phyloP scores from a whole-genome alignment of 2,888 invertebrate species.

The Nomada ferruginata region DNA sequence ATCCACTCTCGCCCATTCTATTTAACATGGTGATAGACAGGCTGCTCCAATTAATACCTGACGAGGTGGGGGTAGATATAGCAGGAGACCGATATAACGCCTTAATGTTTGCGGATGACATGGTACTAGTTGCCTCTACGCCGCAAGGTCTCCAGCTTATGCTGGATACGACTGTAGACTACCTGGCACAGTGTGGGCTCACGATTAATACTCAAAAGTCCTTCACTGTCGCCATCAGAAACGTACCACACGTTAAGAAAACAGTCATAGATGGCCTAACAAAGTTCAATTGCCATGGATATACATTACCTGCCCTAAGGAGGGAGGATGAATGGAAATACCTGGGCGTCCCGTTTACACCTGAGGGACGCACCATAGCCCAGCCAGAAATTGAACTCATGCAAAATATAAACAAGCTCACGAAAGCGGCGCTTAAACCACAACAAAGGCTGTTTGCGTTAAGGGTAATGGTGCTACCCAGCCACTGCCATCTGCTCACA shows the following conservation, averaged over 20 bases:
- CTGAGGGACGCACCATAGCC: too few species aligned
- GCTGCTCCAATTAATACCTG: conserved; percentile 15
- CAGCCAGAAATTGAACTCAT: too few species aligned
- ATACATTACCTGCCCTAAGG: too few species aligned
- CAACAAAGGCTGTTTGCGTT: not conserved
- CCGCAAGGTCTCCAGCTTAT: conserved; percentile 27
- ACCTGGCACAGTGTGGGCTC: conserved; percentile 39
- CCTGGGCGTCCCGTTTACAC: too few species aligned
- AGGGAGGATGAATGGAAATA: too few species aligned
- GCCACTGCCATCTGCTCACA: not conserved
- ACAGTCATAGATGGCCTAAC: too few species aligned
- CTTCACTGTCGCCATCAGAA: conserved; percentile 33
- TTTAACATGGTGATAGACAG: conserved; percentile 61
- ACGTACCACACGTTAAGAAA: conserved; percentile 43
- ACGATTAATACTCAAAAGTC: conserved; percentile 43
- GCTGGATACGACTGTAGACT: conserved; percentile 6
- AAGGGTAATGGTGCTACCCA: not conserved
- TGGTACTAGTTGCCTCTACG: conserved; percentile 46
- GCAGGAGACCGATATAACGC: conserved; percentile 15
- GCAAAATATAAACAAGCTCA: too few species aligned
- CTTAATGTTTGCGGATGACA: conserved; percentile 59
- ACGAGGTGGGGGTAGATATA: conserved; percentile 26
- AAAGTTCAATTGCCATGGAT: too few species aligned
- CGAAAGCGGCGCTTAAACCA: not conserved
- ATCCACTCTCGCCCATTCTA: conserved; percentile 60